Conservation (phyloP, 1,140 invertebrate species). For the Drosophila nannoptera region DNA sequence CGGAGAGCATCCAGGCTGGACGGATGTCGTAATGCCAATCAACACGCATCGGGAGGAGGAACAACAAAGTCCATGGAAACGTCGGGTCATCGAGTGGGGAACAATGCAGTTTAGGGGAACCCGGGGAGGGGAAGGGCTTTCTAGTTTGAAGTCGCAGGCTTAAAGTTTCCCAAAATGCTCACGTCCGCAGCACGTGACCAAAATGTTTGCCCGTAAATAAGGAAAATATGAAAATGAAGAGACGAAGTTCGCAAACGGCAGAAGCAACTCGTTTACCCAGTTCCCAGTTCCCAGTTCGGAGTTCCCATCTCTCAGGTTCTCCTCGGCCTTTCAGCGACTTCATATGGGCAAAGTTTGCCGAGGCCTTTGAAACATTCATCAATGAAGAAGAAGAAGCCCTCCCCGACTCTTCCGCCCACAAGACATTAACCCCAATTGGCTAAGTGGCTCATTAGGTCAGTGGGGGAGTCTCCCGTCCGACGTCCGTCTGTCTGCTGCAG, state of each 20-base stretch:
- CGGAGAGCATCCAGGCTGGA: constrained; percentile 1
- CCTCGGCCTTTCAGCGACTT: constrained; percentile 51
- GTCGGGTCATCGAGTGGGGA: constrained; percentile 21
- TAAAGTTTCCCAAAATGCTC: constrained; percentile 68
- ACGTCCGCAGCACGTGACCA: constrained; percentile 61
- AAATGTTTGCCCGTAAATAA: constrained; percentile 70
- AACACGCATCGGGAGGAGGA: background rate
- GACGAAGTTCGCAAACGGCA: constrained; percentile 43
- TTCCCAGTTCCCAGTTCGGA: too few relatives aligned
- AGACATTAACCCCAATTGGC: constrained; percentile 73
- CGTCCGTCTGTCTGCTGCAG: constrained; percentile 3
- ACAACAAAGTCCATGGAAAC: constrained; percentile 18
- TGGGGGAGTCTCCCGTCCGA: constrained; percentile 41
- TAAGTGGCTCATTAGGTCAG: constrained; percentile 73
- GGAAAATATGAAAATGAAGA: constrained; percentile 72
- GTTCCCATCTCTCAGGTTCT: constrained; percentile 16
- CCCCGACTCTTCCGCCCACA: constrained; percentile 10
- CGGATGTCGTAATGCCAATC: constrained; percentile 37
- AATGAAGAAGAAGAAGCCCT: constrained; percentile 32
- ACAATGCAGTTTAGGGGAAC: constrained; percentile 45
- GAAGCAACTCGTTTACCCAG: constrained; percentile 14
- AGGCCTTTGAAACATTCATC: constrained; percentile 72
- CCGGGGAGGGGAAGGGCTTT: background rate
- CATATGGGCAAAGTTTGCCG: constrained; percentile 51
- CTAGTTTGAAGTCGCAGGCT: constrained; percentile 19